A percentile compares a stretch with the other conserved stretches of the same genome.
Evolutionary conservation across 2,113 vertebrate genomes (phyloP).

Genomic region (Datnioides undecimradiatus): DNA sequence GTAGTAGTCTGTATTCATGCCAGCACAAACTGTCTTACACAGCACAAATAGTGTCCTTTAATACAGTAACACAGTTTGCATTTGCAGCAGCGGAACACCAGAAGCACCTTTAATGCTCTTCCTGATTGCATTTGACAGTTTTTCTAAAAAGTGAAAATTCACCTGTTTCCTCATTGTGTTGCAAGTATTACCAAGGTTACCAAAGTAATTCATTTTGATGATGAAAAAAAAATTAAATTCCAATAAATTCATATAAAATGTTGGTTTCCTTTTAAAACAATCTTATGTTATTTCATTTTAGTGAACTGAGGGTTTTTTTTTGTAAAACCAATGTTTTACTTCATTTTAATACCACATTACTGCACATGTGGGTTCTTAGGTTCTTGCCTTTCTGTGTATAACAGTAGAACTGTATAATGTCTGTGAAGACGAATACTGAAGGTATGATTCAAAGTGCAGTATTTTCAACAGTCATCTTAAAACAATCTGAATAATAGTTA

Average conservation of each 20-base stretch:
- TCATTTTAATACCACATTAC: background rate
- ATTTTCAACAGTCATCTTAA: background rate
- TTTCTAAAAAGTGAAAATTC: background rate
- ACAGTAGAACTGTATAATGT: too few relatives aligned
- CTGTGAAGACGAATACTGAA: background rate
- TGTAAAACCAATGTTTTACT: background rate
- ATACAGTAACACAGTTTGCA: conserved; percentile 1
- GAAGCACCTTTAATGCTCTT: too few relatives aligned
- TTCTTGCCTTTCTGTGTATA: background rate
- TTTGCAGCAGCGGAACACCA: background rate
- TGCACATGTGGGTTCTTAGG: background rate
- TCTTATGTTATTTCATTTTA: background rate
- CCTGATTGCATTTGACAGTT: background rate
- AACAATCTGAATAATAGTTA: too few relatives aligned
- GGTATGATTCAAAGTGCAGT: background rate
- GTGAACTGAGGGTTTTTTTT: background rate
- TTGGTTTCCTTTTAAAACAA: conserved; percentile 10
- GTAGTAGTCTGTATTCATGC: conserved; percentile 20
- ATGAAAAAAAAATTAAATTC: too few relatives aligned
- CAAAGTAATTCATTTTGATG: too few relatives aligned
- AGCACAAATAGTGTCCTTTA: conserved; percentile 5
- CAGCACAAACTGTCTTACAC: conserved; percentile 20
- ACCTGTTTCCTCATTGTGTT: background rate
- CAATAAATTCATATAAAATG: too few relatives aligned
- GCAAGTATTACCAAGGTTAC: too few relatives aligned